Evolutionary conservation across 2,113 vertebrate genomes (phyloP).

Genomic region (Leucopternis melanops): DNA sequence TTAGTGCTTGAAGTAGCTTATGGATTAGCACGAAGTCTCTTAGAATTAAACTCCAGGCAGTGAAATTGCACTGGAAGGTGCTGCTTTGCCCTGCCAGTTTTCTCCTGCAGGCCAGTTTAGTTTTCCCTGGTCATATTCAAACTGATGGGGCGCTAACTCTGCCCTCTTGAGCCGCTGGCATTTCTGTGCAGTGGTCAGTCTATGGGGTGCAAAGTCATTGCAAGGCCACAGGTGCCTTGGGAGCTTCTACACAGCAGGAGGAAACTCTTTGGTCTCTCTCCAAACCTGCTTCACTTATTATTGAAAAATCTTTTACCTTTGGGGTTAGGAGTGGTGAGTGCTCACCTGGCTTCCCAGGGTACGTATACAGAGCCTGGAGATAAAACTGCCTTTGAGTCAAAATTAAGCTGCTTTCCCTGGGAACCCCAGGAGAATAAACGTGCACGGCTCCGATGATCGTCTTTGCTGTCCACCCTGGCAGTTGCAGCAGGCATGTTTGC

Average conservation of each 20-base stretch:
- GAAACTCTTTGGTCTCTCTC: neutral
- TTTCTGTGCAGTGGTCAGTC: too few species aligned
- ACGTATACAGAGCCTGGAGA: neutral
- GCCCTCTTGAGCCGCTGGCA: too few species aligned
- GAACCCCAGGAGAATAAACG: neutral
- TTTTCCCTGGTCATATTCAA: neutral
- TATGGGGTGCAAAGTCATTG: neutral
- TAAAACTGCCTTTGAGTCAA: neutral
- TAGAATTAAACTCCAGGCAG: neutral
- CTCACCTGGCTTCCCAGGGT: too few species aligned
- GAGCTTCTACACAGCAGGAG: neutral
- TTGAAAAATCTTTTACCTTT: neutral
- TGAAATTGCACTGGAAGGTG: too few species aligned
- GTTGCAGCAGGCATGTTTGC: neutral
- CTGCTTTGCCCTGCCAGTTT: neutral
- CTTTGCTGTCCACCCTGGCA: too few species aligned
- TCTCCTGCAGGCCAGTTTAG: neutral
- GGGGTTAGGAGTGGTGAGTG: too few species aligned
- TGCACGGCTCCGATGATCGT: fast-evolving
- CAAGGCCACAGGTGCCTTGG: neutral
- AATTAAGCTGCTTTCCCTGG: fast-evolving
- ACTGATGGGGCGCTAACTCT: neutral
- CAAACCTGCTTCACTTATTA: neutral
- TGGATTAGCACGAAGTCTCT: neutral
- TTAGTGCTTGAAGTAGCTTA: neutral